Base-by-base conservation (phyloP, 2,113 vertebrate species). In the Cairina moschata region DNA sequence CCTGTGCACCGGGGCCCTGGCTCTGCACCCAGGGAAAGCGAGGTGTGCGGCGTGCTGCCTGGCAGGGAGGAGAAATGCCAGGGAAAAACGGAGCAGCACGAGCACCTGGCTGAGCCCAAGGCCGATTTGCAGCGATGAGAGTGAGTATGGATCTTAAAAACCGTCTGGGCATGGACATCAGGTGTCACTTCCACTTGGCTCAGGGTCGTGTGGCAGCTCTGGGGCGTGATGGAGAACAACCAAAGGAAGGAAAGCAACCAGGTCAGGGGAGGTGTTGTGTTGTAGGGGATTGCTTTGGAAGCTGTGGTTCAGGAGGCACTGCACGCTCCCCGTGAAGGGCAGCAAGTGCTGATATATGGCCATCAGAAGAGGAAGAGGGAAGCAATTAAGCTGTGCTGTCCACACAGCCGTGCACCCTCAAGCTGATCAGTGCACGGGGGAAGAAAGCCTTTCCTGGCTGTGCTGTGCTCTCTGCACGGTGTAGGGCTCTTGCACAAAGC, bases 211-310 rank as follows among this genome's bases (percentile, higher is more conserved):
- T n/a, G 12, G 28, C 14, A 3, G 52, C 36, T 75, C 58, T 3
- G 26, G 0, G 18, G 38, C 0, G 0, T 7, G 8, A 15, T 2
- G 18, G 2, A 4, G 56, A 32, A 38, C 34, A 4, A 36, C 36
- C 36, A 36, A 36, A 17, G 55, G 59, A 5, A 4, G 3, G 11
- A 8, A 7, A 23, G 48, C 11, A n/a, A 4, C 6, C 5, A 16
- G 48, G n/a, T 10, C 10, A 4, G 63, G 18, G 85, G 42, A 69
- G 44, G 16, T 73, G 65, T 20, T 50, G 34, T 4, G 0, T 23
- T 54, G 60, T 8, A 0, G 67, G 71, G 32, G 56, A 6, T 13
- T 83, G 72, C 60, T 28, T 38, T 15, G 42, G 32, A 66, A 50
- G 50, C 34, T 28, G 71, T 58, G 36, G 40, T 4, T 58, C 11